Evolutionary conservation across 2,113 vertebrate genomes (phyloP).

Genomic region (Baryphthengus martii): DNA sequence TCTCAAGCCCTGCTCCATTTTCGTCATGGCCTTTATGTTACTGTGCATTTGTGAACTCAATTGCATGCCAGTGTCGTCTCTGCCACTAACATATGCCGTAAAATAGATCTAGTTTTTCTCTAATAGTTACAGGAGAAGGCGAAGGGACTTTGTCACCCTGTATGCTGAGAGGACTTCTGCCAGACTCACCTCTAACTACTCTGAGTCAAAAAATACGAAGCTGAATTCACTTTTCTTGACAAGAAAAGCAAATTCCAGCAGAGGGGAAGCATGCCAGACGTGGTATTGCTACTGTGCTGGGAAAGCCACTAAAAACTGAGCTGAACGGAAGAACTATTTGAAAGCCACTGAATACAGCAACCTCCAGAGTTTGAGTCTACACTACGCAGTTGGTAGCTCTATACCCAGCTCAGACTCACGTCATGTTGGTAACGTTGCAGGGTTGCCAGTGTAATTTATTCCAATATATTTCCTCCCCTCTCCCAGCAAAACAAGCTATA

Average conservation of each 20-base stretch:
- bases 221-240: slow-evolving; percentile 32
- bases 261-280: slow-evolving; percentile 8
- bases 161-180: background rate
- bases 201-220: slow-evolving; percentile 13
- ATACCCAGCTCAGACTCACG: background rate
- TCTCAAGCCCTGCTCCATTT: background rate
- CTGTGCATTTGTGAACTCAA: background rate
- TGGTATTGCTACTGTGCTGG: slow-evolving; percentile 55
- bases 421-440: background rate
- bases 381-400: background rate
- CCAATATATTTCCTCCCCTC: background rate
- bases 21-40: background rate
- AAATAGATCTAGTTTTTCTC: background rate
- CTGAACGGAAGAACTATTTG: background rate
- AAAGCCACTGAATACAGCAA: background rate
- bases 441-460: background rate
- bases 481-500: background rate
- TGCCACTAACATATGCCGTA: background rate
- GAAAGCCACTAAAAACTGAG: slow-evolving; percentile 50
- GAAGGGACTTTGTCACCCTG: background rate
- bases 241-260: slow-evolving; percentile 53
- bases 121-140: background rate
- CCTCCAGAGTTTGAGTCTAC: background rate
- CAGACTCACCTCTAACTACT: slow-evolving; percentile 40
- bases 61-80: background rate